Conservation (phyloP, 2,888 invertebrate species). For the Scelioninae gen. 2 region DNA sequence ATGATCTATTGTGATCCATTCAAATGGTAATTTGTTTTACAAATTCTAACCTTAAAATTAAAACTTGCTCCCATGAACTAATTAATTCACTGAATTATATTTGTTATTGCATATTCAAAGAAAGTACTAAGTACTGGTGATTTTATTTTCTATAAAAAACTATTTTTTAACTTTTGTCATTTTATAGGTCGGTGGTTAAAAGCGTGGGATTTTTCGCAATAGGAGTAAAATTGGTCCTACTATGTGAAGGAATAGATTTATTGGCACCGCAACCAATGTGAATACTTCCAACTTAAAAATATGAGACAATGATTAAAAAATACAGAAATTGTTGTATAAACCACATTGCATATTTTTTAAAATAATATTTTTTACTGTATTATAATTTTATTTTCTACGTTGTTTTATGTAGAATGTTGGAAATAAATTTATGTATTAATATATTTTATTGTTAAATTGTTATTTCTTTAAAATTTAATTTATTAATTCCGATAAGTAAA, state of each 20-base stretch:
- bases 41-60: too few species aligned
- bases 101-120: too few species aligned
- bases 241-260: constrained; percentile 85
- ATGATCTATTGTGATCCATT: too few species aligned
- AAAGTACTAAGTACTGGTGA: too few species aligned
- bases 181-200: constrained; percentile 86
- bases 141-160: too few species aligned
- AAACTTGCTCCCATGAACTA: too few species aligned
- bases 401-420: background rate
- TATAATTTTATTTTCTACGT: background rate
- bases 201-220: constrained; percentile 86
- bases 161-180: too few species aligned
- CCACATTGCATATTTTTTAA: background rate
- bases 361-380: background rate
- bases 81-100: too few species aligned
- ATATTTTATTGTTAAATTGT: background rate
- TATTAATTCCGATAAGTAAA: too few species aligned
- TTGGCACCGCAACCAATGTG: constrained; percentile 77
- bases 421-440: constrained; percentile 15
- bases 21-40: too few species aligned
- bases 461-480: too few species aligned
- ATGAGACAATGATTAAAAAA: background rate
- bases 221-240: constrained; percentile 87
- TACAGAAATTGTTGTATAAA: background rate
- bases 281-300: background rate